A percentile compares a stretch with the other conserved stretches of the same genome.
Evolutionary conservation across 2,888 invertebrate genomes (phyloP).

Genomic region (Cryptocephalus primarius): DNA sequence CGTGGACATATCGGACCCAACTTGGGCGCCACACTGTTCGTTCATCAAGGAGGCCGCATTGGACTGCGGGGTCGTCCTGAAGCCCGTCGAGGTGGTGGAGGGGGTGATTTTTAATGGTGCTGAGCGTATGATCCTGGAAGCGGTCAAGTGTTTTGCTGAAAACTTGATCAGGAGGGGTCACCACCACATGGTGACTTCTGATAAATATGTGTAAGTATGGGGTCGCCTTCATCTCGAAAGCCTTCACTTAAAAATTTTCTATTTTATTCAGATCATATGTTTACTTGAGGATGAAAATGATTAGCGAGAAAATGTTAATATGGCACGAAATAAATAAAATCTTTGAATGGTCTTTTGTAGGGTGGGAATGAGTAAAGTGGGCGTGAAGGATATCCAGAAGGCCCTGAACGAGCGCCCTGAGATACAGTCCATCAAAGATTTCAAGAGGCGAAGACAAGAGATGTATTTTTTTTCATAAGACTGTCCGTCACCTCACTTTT

Average conservation of each 20-base stretch:
- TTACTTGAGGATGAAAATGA: too few relatives aligned
- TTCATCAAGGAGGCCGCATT: slow-evolving; percentile 37
- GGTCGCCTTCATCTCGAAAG: too few relatives aligned
- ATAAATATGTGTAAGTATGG: slow-evolving; percentile 11
- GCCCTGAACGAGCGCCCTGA: slow-evolving; percentile 22
- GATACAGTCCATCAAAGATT: slow-evolving; percentile 15
- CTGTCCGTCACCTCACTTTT: slow-evolving; percentile 5
- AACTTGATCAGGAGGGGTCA: slow-evolving; percentile 34
- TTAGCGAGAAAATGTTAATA: too few relatives aligned
- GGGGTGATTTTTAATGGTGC: slow-evolving; percentile 37
- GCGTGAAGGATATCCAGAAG: slow-evolving; percentile 15
- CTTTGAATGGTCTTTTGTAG: background rate
- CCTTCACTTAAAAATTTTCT: background rate
- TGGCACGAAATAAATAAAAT: background rate
- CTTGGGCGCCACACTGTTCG: slow-evolving; percentile 27
- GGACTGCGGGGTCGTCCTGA: slow-evolving; percentile 37
- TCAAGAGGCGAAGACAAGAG: slow-evolving; percentile 15
- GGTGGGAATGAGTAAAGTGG: background rate
- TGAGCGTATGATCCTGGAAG: slow-evolving; percentile 42
- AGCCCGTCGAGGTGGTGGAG: slow-evolving; percentile 38
- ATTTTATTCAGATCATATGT: background rate
- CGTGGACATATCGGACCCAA: slow-evolving; percentile 20
- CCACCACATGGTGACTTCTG: slow-evolving; percentile 21
- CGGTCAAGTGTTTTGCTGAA: slow-evolving; percentile 42
- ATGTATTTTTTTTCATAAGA: slow-evolving; percentile 20